Conservation (phyloP, 2,113 vertebrate genomes). For the Cottus gobio region DNA sequence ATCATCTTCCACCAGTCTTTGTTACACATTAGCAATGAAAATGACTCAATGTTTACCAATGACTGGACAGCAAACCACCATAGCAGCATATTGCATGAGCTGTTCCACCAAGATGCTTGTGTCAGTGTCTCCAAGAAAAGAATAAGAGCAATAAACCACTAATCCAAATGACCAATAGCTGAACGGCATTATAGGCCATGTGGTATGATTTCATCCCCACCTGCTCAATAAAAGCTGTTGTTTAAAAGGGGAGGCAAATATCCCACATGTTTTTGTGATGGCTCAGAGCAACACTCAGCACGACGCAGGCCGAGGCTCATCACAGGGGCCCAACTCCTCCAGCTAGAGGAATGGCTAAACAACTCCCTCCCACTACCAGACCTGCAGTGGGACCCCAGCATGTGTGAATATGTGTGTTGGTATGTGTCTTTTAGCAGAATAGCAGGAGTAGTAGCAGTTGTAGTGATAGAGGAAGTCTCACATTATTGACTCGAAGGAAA, state of each 20-base stretch:
- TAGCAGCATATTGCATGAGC: background rate
- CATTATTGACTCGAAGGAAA: conserved; percentile 6
- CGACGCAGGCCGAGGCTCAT: conserved; percentile 45
- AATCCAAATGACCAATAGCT: conserved; percentile 24
- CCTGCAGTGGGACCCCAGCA: conserved; percentile 36
- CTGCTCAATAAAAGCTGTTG: conserved; percentile 42
- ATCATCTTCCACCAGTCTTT: background rate
- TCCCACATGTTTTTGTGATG: conserved; percentile 64
- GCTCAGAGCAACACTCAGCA: conserved; percentile 68
- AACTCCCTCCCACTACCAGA: conserved; percentile 66
- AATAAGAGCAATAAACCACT: conserved; percentile 34
- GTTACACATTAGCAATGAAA: background rate
- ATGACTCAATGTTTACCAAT: conserved; percentile 30
- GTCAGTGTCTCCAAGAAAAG: background rate
- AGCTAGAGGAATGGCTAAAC: conserved; percentile 76
- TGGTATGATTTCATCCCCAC: conserved; percentile 54
- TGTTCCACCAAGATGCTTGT: background rate
- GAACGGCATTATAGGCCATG: conserved; percentile 37
- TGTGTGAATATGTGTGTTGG: conserved; percentile 9
- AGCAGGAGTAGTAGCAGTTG: conserved; percentile 18
- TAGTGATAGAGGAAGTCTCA: background rate
- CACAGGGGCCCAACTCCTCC: conserved; percentile 71
- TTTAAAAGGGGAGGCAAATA: conserved; percentile 54
- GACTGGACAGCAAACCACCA: conserved; percentile 10
- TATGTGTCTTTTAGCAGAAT: conserved; percentile 20